Conservation (phyloP, 2,113 vertebrate genomes). For the Tragelaphus buxtoni region DNA sequence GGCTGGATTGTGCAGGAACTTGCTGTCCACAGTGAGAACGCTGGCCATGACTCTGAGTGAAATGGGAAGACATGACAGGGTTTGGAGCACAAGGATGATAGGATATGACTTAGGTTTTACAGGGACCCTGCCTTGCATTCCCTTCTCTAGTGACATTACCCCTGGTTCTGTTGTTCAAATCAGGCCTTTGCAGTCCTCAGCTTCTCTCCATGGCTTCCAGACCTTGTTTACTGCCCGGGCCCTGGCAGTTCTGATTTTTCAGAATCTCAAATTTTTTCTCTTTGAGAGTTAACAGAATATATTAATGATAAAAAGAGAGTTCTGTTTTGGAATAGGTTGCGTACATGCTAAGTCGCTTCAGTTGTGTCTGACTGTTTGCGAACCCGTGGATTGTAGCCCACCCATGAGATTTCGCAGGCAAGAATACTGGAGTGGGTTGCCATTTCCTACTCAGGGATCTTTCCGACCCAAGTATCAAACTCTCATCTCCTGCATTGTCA, state of each 20-base stretch:
- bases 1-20: accelerated
- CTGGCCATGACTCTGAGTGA: not conserved
- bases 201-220: not conserved
- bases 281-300: not conserved
- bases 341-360: not conserved
- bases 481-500: not conserved
- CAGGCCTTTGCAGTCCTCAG: not conserved
- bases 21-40: accelerated
- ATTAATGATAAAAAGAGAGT: not conserved
- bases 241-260: not conserved
- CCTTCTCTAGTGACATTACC: not conserved
- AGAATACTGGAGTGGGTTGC: not conserved
- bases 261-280: not conserved
- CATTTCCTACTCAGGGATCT: not conserved
- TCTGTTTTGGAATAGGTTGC: not conserved
- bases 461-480: not conserved
- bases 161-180: not conserved
- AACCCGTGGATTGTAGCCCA: not conserved
- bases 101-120: not conserved
- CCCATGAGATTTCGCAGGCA: not conserved
- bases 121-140: not conserved
- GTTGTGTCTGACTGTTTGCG: not conserved
- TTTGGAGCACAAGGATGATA: not conserved
- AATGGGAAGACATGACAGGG: not conserved
- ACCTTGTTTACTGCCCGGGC: no score